These are phyloP conservation scores for Sylvia atricapilla DNA, from an alignment of 2,113 vertebrate genomes.

Conservation along the genomic window DNA sequence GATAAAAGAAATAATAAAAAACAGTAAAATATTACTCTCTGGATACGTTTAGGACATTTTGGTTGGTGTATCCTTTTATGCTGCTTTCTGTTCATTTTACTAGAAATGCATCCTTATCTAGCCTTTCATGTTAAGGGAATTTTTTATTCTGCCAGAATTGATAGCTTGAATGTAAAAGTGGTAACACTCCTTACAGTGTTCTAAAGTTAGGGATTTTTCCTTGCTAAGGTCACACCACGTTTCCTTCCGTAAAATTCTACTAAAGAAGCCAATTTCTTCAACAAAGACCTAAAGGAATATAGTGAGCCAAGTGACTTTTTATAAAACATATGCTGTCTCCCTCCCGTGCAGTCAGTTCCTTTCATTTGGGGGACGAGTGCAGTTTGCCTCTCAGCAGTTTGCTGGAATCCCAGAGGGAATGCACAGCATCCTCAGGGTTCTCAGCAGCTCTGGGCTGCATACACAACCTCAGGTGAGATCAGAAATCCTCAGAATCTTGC, in stretches of 20 bases:
- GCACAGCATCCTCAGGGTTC: not conserved
- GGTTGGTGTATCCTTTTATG: not conserved
- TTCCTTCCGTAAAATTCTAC: not conserved
- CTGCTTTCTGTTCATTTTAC: slow-evolving; percentile 14
- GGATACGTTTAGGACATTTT: not conserved
- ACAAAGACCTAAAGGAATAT: not conserved
- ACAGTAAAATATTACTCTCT: not conserved
- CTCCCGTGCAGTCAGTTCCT: not conserved
- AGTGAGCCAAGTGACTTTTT: not conserved
- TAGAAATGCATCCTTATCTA: slow-evolving; percentile 17
- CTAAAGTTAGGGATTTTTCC: not conserved
- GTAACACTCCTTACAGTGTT: not conserved
- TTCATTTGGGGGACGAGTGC: not conserved
- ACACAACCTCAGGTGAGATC: not conserved
- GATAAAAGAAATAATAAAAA: not conserved
- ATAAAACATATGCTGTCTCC: not conserved
- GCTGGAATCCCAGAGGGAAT: not conserved
- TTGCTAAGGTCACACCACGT: not conserved
- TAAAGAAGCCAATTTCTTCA: not conserved
- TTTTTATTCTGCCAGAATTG: not conserved
- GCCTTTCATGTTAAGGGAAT: not conserved
- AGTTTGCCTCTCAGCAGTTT: not conserved
- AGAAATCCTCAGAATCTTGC: not conserved
- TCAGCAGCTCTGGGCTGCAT: not conserved
- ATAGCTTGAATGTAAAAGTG: not conserved